These are phyloP conservation scores for Lichenostomus cassidix DNA, from an alignment of 2,113 vertebrate species.

Conservation along the genomic window DNA sequence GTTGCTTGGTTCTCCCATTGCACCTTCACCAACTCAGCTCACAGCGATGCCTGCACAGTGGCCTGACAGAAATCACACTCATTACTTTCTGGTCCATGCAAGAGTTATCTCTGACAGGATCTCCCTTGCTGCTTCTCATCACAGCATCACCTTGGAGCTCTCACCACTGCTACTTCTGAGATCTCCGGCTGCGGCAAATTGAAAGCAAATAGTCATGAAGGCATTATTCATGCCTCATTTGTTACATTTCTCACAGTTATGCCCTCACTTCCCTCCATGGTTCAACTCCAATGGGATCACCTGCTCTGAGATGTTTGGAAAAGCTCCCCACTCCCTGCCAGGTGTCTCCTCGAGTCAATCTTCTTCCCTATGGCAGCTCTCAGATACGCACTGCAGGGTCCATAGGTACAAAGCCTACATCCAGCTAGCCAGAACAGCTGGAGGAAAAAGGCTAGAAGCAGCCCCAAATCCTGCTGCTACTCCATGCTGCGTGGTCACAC, in stretches of 20 bases:
- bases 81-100: not conserved
- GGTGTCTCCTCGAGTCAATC: not conserved
- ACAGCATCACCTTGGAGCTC: not conserved
- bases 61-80: not conserved
- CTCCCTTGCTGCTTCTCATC: not conserved
- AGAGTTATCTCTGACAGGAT: not conserved
- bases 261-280: not conserved
- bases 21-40: not conserved
- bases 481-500: rapidly evolving
- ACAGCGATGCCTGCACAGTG: not conserved
- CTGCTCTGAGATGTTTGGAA: not conserved
- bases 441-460: not conserved
- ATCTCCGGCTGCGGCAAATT: not conserved
- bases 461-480: not conserved
- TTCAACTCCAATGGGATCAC: not conserved
- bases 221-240: not conserved
- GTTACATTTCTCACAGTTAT: not conserved
- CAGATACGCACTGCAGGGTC: rapidly evolving
- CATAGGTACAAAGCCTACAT: not conserved
- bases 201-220: not conserved
- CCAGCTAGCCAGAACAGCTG: not conserved
- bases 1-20: not conserved
- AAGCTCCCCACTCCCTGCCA: not conserved
- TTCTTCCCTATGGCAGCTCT: not conserved
- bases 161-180: not conserved